A percentile compares a stretch with the other conserved stretches of the same genome.
phyloP scores from a whole-genome alignment of 2,888 invertebrate species.

The Callimorpha dominula region DNA sequence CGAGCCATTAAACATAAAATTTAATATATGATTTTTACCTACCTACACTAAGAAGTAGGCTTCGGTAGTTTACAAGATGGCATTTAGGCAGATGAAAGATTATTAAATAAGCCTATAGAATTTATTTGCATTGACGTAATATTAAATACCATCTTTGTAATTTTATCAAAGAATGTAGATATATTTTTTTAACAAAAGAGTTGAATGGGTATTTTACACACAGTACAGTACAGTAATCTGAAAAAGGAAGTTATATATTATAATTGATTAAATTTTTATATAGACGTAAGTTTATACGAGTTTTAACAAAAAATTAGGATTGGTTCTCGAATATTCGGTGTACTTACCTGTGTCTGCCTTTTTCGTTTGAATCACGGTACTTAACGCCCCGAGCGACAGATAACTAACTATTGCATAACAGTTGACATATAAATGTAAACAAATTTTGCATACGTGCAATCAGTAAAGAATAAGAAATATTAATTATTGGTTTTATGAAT shows the following conservation, averaged over 20 bases:
- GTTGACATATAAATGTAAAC: slow-evolving; percentile 2
- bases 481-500: not conserved
- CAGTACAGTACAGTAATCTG: no score
- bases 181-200: no score
- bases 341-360: not conserved
- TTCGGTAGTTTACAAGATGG: not conserved
- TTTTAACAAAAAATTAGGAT: not conserved
- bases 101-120: not conserved
- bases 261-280: not conserved
- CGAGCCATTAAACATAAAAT: not conserved
- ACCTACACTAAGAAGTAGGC: not conserved
- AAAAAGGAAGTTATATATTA: not conserved
- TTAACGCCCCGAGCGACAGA: not conserved
- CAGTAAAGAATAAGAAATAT: not conserved
- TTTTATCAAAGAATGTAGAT: not conserved
- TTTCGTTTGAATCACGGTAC: not conserved
- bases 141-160: not conserved
- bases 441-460: not conserved
- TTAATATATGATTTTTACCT: not conserved
- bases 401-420: slow-evolving; percentile 1
- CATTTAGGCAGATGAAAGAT: not conserved
- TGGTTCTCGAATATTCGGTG: not conserved
- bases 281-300: not conserved
- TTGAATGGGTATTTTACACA: no score
- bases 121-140: not conserved